These are phyloP conservation scores for Proctacanthus coquilletti DNA, from an alignment of 1,140 invertebrate species.

Conservation along the genomic window DNA sequence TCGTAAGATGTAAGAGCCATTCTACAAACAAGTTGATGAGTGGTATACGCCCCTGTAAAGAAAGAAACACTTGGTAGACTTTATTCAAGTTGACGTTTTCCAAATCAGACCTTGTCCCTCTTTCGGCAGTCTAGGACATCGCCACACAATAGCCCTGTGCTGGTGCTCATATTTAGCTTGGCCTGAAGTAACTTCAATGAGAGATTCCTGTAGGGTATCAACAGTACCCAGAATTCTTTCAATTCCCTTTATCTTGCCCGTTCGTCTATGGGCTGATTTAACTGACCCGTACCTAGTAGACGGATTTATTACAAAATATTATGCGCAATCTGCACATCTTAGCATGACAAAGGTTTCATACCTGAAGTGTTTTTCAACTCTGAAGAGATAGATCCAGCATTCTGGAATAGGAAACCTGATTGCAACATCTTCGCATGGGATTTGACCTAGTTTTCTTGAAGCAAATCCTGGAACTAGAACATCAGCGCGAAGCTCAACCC, in stretches of 20 bases:
- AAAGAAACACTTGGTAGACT: slow-evolving; percentile 3
- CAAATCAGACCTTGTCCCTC: slow-evolving; percentile 78
- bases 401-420: slow-evolving; percentile 96
- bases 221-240: slow-evolving; percentile 86
- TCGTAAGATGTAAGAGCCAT: slow-evolving; percentile 94
- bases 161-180: slow-evolving; percentile 99
- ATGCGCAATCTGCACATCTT: not conserved
- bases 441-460: slow-evolving; percentile 82
- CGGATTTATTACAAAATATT: not conserved
- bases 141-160: slow-evolving; percentile 93
- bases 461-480: slow-evolving; percentile 92
- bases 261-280: slow-evolving; percentile 82
- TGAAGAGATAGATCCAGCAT: slow-evolving; percentile 97
- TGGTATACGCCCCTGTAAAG: slow-evolving; percentile 82
- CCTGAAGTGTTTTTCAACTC: slow-evolving; percentile 95
- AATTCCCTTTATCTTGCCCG: slow-evolving; percentile 85
- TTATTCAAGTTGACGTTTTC: not conserved
- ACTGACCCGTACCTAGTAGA: slow-evolving; percentile 71
- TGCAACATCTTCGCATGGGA: slow-evolving; percentile 95
- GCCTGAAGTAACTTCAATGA: slow-evolving; percentile 95
- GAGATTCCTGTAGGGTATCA: slow-evolving; percentile 75
- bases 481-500: slow-evolving; percentile 85
- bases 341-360: no score
- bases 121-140: slow-evolving; percentile 89
- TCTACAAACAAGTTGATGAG: slow-evolving; percentile 82